Conservation (phyloP, 1,140 invertebrate species). For the Drosophila persimilis region DNA sequence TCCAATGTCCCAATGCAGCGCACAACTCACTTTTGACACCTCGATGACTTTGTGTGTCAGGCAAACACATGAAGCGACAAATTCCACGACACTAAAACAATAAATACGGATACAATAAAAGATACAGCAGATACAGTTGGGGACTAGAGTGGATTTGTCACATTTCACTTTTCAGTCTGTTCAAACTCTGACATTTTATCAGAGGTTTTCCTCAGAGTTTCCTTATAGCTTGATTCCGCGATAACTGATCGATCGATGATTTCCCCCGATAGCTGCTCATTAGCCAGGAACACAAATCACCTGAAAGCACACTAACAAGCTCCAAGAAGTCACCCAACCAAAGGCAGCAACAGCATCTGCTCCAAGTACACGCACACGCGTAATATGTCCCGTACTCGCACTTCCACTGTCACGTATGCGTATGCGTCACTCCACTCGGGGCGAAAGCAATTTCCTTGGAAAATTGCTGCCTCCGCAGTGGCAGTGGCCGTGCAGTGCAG, state of each 20-base stretch:
- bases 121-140: not conserved
- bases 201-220: not conserved
- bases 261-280: conserved; percentile 43
- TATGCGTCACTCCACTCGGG: conserved; percentile 54
- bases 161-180: conserved; percentile 61
- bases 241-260: conserved; percentile 20
- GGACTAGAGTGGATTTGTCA: conserved; percentile 28
- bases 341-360: conserved; percentile 15
- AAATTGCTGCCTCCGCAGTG: conserved; percentile 59
- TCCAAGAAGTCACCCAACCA: conserved; percentile 34
- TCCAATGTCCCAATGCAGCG: conserved; percentile 3
- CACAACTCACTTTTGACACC: conserved; percentile 56
- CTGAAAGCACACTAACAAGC: conserved; percentile 37
- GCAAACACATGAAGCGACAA: conserved; percentile 38
- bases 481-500: conserved; percentile 1
- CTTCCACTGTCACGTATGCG: not conserved
- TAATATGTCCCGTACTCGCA: not conserved
- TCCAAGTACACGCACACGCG: not conserved
- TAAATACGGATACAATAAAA: conserved; percentile 28
- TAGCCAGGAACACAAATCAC: conserved; percentile 53
- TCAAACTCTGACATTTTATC: not conserved
- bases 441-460: conserved; percentile 80
- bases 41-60: conserved; percentile 71
- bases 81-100: conserved; percentile 49
- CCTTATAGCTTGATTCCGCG: not conserved